Base-by-base conservation (phyloP, 2,888 invertebrate species). In the Coecobrya sp. region DNA sequence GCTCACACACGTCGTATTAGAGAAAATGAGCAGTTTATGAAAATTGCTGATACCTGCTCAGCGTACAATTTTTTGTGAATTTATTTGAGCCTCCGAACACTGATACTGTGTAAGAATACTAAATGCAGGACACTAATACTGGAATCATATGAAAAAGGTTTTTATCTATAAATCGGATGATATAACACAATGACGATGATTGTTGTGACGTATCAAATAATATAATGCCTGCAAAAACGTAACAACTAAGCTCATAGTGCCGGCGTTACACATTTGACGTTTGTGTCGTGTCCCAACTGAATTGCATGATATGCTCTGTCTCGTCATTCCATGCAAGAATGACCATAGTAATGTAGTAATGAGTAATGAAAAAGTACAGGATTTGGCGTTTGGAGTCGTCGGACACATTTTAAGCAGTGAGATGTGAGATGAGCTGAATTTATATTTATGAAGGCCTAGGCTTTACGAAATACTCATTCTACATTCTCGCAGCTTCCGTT, bases 1-100 rank as follows among this genome's bases (percentile, higher is more conserved):
- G 90, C 90, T 90, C 90, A 90, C 90, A 90, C 90, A 90, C 84
- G 90, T 90, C 85, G 90, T n/a, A 85, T 90, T 85, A 85, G 65
- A 25, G 62, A 62, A 84, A 89, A 90, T 90, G 76, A 90, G 76
- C 30, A 85, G 62, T 84, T 84, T 90, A 76, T 76, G 30, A 85
- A 85, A 90, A 90, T 76, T 90, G n/a, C 85, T 76, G 76, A 36
- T 85, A 49, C 90, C 89, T 89, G 84, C 22, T 68, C 22, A 27
- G 55, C n/a, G 59, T 59, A 36, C 5, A 36, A 30, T 36, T 7
- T 70, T 70, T 70, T 27, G 11, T 25, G 65, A 65, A 22, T 62
- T 65, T 70, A n/a, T 52, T 36, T 55, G 59, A n/a, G 19, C n/a
- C 49, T 22, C 11, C 52, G 55, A 49, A 52, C 52, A 65, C 3